Evolutionary conservation across 1,140 invertebrate genomes (phyloP), one percentile per base, ranked within the genome.

Genomic region (Neuroterus valhalla): DNA sequence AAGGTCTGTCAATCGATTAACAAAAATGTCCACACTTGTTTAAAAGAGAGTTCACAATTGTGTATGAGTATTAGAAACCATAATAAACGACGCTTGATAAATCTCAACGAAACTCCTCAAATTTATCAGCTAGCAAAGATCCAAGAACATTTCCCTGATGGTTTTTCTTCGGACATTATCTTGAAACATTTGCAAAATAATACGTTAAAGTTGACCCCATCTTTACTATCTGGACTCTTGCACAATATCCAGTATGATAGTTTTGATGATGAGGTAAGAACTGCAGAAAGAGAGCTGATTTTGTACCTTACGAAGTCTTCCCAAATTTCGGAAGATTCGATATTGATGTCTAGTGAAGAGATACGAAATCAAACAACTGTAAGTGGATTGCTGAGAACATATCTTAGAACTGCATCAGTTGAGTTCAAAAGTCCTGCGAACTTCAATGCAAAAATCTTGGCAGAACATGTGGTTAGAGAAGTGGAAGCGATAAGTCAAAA

Each of bases 1-100:
- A 75, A 55, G 12, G 75, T 85, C 11, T 85, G 84, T 26, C 10
- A 38, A 11, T 76, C 73, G 42, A 82, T 84, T 17, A 68, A 81
- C 48, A 4, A 43, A 0, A 43, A 68, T 14, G 62, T 76, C 10
- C 15, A 62, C 1, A 66, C 78, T 2, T 81, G 73, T 38, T 70
- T 82, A 15, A 78, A 68, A 43, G 75, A 77, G 19, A 78, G 72
- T 50, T 74, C 76, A 1, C 31, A n/a, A 5, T 15, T 75, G 12
- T 82, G 82, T 46, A 72, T 71, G 17, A 76, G 68, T 14, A 70
- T 81, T 17, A 76, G 46, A 38, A 77, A 50, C 2, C 70, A 79
- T 48, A 70, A 81, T 46, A 14, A 52, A 11, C 17, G 69, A 6
- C 19, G 78, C 62, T 23, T 44, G 14, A 50, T 72, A 11, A 50